A percentile compares a stretch with the other conserved stretches of the same genome.
Conservation (phyloP, 2,888 invertebrate genomes). For the Phasia obesa region DNA sequence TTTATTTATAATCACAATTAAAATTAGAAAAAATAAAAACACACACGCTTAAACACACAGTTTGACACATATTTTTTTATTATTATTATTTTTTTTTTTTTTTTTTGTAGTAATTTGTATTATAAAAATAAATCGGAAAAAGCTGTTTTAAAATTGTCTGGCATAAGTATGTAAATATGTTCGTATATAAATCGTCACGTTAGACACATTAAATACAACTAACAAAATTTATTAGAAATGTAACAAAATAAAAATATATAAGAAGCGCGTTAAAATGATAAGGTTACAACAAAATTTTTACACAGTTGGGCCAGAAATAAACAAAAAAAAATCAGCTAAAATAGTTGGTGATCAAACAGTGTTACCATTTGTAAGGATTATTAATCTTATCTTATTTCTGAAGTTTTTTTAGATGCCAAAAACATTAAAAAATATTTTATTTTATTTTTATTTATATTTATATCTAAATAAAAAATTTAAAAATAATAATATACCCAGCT, state of each 20-base stretch:
- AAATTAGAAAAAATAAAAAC: conserved; percentile 21
- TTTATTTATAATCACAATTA: conserved; percentile 46
- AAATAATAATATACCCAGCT: too few species aligned
- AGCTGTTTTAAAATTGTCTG: conserved; percentile 2
- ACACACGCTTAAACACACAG: conserved; percentile 10
- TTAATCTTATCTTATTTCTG: too few species aligned
- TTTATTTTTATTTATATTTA: too few species aligned
- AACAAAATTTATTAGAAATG: conserved; percentile 34
- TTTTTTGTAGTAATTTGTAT: too few species aligned
- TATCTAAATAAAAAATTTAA: too few species aligned
- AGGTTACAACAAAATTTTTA: not conserved
- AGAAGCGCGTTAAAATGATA: not conserved
- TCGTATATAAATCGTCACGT: conserved; percentile 36
- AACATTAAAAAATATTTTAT: too few species aligned
- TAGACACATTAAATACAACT: conserved; percentile 36
- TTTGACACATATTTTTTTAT: conserved; percentile 15
- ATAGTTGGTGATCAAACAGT: too few species aligned
- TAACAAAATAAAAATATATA: conserved; percentile 5
- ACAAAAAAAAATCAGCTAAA: too few species aligned
- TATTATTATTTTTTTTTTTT: not conserved
- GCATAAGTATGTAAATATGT: conserved; percentile 6
- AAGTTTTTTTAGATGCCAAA: too few species aligned
- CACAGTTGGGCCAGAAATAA: too few species aligned
- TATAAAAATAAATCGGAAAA: conserved; percentile 12
- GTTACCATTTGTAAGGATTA: too few species aligned